phyloP scores from a whole-genome alignment of 1,140 invertebrate genomes.

The Coenobita brevimanus region DNA sequence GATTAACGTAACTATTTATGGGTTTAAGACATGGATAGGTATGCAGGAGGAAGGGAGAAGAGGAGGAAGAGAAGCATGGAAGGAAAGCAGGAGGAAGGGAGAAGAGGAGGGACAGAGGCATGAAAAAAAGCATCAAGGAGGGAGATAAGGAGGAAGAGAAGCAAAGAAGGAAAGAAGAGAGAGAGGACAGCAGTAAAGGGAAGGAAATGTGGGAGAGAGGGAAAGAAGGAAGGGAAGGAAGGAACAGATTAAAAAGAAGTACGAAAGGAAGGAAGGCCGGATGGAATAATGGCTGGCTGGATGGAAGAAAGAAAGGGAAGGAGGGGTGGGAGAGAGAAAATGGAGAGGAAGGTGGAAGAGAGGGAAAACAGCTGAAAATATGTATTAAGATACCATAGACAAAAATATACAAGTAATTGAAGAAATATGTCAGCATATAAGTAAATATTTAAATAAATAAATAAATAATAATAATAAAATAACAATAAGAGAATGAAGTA shows the following conservation, averaged over 20 bases:
- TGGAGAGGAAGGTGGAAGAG: not conserved
- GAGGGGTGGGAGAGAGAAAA: not conserved
- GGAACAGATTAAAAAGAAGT: not conserved
- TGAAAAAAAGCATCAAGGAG: not conserved
- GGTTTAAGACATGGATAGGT: not conserved
- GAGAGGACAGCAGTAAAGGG: not conserved
- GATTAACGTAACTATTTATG: not conserved
- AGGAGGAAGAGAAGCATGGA: not conserved
- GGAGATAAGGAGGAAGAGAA: not conserved
- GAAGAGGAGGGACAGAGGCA: not conserved
- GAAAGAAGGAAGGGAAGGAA: not conserved
- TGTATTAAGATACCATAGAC: no score
- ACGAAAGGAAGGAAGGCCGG: not conserved
- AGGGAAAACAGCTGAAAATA: not conserved
- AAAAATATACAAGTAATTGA: no score
- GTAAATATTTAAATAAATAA: no score
- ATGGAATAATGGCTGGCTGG: not conserved
- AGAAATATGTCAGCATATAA: no score
- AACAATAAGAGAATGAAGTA: no score
- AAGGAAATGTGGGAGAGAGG: not conserved
- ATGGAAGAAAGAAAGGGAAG: not conserved
- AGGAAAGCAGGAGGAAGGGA: not conserved
- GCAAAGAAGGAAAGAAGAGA: not conserved
- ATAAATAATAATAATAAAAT: no score
- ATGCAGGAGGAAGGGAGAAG: not conserved